phyloP scores from a whole-genome alignment of 2,797 vertebrate species.

The Iguana delicatissima region DNA sequence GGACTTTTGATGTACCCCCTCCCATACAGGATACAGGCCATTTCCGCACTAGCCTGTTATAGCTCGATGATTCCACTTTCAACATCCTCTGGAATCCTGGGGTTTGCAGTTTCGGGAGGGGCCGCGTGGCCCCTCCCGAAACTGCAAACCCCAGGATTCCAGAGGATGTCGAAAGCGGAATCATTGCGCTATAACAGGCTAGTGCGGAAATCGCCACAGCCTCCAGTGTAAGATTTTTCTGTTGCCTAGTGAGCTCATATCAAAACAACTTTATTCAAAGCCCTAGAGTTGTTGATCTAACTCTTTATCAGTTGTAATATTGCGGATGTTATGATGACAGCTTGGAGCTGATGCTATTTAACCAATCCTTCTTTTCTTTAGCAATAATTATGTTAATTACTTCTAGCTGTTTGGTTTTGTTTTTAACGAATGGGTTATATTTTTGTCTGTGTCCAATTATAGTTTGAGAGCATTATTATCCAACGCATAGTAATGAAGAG shows the following conservation, averaged over 20 bases:
- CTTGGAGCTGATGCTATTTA: slow-evolving; percentile 1
- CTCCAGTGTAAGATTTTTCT: neutral
- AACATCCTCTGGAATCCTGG: too few relatives aligned
- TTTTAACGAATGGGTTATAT: slow-evolving; percentile 37
- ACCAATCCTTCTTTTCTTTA: neutral
- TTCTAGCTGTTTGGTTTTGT: slow-evolving; percentile 11
- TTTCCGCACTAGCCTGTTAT: too few relatives aligned
- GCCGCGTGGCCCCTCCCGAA: too few relatives aligned
- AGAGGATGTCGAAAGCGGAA: too few relatives aligned
- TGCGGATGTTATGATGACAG: slow-evolving; percentile 21
- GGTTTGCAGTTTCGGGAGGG: too few relatives aligned
- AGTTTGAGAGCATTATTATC: slow-evolving; percentile 23
- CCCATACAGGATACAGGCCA: too few relatives aligned
- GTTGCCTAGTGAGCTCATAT: slow-evolving; percentile 21
- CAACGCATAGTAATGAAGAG: slow-evolving; percentile 9
- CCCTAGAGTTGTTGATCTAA: neutral
- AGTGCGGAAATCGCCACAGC: too few relatives aligned
- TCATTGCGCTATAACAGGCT: too few relatives aligned
- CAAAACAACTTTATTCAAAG: slow-evolving; percentile 25
- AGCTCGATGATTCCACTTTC: too few relatives aligned
- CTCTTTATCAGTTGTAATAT: slow-evolving; percentile 5
- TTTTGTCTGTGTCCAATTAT: slow-evolving; percentile 11
- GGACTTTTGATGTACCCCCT: too few relatives aligned
- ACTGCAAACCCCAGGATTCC: too few relatives aligned
- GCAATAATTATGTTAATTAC: slow-evolving; percentile 15